Evolutionary conservation across 2,113 vertebrate species (phyloP).

Genomic region (Cololabis saira): DNA sequence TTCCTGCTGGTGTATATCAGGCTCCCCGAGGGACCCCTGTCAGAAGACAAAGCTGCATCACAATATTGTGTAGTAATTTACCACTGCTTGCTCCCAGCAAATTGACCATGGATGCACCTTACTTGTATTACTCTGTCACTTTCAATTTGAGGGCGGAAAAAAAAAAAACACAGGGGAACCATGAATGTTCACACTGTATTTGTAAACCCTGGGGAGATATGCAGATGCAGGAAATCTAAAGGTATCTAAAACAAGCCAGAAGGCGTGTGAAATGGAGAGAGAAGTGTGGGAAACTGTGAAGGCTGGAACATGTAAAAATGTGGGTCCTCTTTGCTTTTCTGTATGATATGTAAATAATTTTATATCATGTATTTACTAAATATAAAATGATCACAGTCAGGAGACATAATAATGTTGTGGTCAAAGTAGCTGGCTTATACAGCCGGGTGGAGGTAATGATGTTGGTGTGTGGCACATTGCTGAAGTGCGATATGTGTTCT

Average conservation of each 20-base stretch:
- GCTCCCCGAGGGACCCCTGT: constrained; percentile 15
- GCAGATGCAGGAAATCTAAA: constrained; percentile 10
- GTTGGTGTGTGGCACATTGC: too few relatives aligned
- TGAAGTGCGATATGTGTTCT: too few relatives aligned
- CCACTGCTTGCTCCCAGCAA: constrained; percentile 52
- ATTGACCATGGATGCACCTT: constrained; percentile 51
- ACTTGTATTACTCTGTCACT: constrained; percentile 62
- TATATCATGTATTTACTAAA: too few relatives aligned
- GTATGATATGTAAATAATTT: too few relatives aligned
- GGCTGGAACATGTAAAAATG: neutral
- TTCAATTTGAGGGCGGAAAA: constrained; percentile 53
- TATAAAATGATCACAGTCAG: too few relatives aligned
- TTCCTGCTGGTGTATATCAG: constrained; percentile 33
- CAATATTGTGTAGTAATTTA: constrained; percentile 64
- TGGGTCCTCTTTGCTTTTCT: neutral
- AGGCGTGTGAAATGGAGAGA: neutral
- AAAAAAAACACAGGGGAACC: constrained; percentile 38
- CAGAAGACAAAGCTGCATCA: constrained; percentile 43
- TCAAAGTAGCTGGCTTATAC: too few relatives aligned
- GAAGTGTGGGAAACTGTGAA: neutral
- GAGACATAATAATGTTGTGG: too few relatives aligned
- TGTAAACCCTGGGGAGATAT: constrained; percentile 16
- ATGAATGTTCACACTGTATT: neutral
- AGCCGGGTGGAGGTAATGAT: too few relatives aligned
- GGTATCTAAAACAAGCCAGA: constrained; percentile 1